These are phyloP conservation scores for Trichopoda pennipes DNA, from an alignment of 2,888 invertebrate species.

Conservation along the genomic window DNA sequence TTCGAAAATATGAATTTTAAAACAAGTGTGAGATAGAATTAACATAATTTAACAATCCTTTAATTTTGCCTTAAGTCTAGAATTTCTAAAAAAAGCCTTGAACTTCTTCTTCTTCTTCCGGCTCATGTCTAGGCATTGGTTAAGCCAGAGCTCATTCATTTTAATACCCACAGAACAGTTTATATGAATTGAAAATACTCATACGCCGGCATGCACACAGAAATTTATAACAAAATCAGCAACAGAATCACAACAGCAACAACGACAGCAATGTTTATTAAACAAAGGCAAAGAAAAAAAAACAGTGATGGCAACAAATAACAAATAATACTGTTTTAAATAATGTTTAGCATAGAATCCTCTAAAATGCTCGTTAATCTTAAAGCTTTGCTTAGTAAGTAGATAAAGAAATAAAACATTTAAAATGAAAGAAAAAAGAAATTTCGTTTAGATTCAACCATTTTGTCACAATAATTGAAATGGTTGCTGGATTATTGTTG, in stretches of 20 bases:
- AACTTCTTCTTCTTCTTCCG: too few relatives aligned
- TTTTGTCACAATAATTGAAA: constrained; percentile 41
- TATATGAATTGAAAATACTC: constrained; percentile 62
- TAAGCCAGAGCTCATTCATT: constrained; percentile 33
- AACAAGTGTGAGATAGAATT: too few relatives aligned
- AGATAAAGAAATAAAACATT: constrained; percentile 57
- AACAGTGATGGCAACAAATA: constrained; percentile 10
- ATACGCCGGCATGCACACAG: constrained; percentile 57
- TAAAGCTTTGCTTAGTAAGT: constrained; percentile 63
- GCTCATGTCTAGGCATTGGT: background rate
- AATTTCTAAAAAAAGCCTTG: too few relatives aligned
- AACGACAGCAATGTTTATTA: background rate
- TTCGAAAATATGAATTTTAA: too few relatives aligned
- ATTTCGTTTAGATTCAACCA: too few relatives aligned
- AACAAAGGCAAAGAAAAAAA: background rate
- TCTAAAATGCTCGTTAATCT: constrained; percentile 67
- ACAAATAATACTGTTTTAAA: background rate
- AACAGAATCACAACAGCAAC: background rate
- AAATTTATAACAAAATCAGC: constrained; percentile 57
- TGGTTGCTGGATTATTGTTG: constrained; percentile 27
- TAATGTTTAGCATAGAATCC: constrained; percentile 39
- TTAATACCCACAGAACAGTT: constrained; percentile 55
- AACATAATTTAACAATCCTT: too few relatives aligned
- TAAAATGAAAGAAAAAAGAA: too few relatives aligned
- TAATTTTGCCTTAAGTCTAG: too few relatives aligned